These are phyloP conservation scores for Otolemur crassicaudatus DNA, from an alignment of 2,797 vertebrate genomes.

Conservation along the genomic window DNA sequence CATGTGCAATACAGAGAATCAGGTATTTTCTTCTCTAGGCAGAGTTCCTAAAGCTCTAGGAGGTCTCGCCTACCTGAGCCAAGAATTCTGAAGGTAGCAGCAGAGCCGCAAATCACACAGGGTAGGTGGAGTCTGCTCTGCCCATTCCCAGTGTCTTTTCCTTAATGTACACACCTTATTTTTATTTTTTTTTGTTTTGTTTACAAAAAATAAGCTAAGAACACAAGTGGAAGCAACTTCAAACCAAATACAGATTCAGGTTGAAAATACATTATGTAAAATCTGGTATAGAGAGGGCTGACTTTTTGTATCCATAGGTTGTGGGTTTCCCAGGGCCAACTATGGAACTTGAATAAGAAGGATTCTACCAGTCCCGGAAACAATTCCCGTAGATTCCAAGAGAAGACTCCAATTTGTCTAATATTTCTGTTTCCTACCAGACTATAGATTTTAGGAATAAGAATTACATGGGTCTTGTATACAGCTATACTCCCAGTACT, in stretches of 20 bases:
- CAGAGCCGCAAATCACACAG: background rate
- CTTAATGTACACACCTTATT: background rate
- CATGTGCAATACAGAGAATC: no score
- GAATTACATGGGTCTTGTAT: no score
- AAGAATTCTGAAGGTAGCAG: background rate
- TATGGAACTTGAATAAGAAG: background rate
- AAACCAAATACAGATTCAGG: background rate
- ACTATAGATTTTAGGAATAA: background rate
- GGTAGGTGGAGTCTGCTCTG: background rate
- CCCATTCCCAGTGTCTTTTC: background rate
- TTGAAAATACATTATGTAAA: background rate
- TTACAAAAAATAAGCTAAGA: background rate
- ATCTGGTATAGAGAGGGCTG: background rate
- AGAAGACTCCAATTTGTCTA: background rate
- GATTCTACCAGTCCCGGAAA: background rate
- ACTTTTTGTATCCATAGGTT: background rate
- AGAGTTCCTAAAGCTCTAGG: background rate
- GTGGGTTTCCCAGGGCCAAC: background rate
- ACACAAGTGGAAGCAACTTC: background rate
- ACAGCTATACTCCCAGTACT: background rate
- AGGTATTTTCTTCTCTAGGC: background rate
- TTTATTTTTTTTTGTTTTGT: background rate
- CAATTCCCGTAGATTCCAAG: background rate
- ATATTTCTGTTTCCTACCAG: background rate
- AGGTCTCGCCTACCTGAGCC: background rate